A percentile compares a stretch with the other conserved stretches of the same genome.
Evolutionary conservation across 1,140 invertebrate genomes (phyloP).

Genomic region (Sinella curviseta): DNA sequence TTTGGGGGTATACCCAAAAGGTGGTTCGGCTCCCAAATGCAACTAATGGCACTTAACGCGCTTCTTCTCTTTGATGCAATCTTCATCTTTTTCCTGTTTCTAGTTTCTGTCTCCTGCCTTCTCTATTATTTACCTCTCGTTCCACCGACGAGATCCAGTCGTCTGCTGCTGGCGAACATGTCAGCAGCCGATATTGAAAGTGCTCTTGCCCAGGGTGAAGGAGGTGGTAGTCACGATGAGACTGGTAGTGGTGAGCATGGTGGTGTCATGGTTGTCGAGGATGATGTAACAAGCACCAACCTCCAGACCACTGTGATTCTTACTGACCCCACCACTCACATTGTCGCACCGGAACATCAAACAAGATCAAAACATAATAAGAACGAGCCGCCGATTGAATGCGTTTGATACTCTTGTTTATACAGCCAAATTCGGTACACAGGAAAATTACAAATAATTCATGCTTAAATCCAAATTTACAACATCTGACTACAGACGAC

Average conservation of each 20-base stretch:
- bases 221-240: not conserved
- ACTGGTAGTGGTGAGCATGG: not conserved
- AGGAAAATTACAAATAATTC: not conserved
- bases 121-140: slow-evolving; percentile 72
- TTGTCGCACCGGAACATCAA: slow-evolving; percentile 32
- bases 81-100: slow-evolving; percentile 79
- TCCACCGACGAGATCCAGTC: slow-evolving; percentile 51
- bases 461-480: not conserved
- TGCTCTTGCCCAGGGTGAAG: slow-evolving; percentile 25
- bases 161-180: slow-evolving; percentile 39
- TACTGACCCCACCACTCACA: slow-evolving; percentile 46
- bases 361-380: slow-evolving; percentile 13
- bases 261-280: not conserved
- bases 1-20: not conserved
- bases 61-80: slow-evolving; percentile 82
- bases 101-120: slow-evolving; percentile 75
- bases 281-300: not conserved
- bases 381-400: slow-evolving; percentile 4
- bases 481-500: no score
- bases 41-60: slow-evolving; percentile 77
- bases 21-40: slow-evolving; percentile 59
- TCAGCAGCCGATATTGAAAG: slow-evolving; percentile 40
- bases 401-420: slow-evolving; percentile 2
- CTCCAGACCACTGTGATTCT: slow-evolving; percentile 8
- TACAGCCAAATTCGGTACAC: not conserved